Evolutionary conservation across 2,113 vertebrate genomes (phyloP).

Genomic region (Rhinoderma darwinii): DNA sequence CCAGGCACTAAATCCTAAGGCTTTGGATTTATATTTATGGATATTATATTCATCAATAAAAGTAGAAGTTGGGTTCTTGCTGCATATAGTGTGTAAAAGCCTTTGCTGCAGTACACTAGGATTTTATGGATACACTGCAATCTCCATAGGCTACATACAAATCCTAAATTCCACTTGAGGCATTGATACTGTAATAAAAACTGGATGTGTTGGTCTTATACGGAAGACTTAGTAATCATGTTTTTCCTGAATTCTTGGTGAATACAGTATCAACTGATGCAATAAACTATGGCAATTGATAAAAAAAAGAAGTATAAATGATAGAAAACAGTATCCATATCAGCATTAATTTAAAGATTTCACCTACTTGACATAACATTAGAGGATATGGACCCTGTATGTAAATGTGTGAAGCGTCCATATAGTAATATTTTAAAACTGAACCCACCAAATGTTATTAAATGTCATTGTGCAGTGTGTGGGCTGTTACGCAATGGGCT

Average conservation of each 20-base stretch:
- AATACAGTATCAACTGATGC: neutral
- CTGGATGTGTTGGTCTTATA: neutral
- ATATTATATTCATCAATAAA: neutral
- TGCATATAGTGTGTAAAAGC: neutral
- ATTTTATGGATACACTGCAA: neutral
- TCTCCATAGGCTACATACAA: neutral
- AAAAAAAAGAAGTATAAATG: neutral
- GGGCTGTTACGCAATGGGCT: neutral
- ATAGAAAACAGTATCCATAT: neutral
- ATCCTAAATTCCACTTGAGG: neutral
- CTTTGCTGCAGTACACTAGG: neutral
- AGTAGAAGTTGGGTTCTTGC: neutral
- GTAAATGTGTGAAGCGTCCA: neutral
- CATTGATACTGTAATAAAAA: slow-evolving; percentile 4
- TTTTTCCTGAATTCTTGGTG: neutral
- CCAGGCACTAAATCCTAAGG: too few species aligned
- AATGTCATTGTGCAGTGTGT: neutral
- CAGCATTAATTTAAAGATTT: neutral
- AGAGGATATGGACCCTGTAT: slow-evolving; percentile 14
- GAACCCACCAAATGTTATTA: slow-evolving; percentile 1
- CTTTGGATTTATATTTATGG: neutral
- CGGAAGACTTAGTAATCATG: neutral
- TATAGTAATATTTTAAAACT: neutral
- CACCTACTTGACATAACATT: neutral
- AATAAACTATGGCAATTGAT: neutral